Evolutionary conservation across 1,140 invertebrate species (phyloP).

Genomic region (Rhynchophorus ferrugineus): DNA sequence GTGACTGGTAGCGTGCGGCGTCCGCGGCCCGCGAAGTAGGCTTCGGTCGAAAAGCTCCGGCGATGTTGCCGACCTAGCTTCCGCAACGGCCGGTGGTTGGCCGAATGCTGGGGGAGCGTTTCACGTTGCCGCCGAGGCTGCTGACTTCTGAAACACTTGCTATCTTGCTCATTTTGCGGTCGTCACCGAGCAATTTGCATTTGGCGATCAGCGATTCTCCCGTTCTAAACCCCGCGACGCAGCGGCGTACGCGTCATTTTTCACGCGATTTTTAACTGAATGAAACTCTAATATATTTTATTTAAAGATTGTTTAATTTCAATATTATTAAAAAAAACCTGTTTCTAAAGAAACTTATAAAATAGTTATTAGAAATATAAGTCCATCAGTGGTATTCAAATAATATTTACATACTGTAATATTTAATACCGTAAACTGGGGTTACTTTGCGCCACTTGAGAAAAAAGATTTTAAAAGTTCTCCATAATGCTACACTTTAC

Average conservation of each 20-base stretch:
- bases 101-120: conserved; percentile 9
- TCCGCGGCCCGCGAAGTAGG: neutral
- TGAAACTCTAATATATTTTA: too few relatives aligned
- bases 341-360: too few relatives aligned
- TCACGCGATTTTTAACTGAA: too few relatives aligned
- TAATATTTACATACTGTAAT: too few relatives aligned
- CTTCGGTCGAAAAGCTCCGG: neutral
- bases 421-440: conserved; percentile 3
- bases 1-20: conserved; percentile 10
- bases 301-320: too few relatives aligned
- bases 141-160: conserved; percentile 23
- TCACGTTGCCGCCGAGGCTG: neutral
- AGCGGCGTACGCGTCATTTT: conserved; percentile 5
- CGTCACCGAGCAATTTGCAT: conserved; percentile 23
- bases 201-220: conserved; percentile 20
- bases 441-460: conserved; percentile 1
- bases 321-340: too few relatives aligned
- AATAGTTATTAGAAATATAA: too few relatives aligned
- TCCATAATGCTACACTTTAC: neutral
- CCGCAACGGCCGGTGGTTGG: conserved; percentile 16
- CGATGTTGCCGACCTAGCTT: neutral
- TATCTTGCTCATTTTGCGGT: conserved; percentile 26
- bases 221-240: neutral
- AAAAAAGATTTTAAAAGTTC: neutral
- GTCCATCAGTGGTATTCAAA: too few relatives aligned